Evolutionary conservation across 1,140 invertebrate species (phyloP).

Genomic region (Rhyacophila brunnea): DNA sequence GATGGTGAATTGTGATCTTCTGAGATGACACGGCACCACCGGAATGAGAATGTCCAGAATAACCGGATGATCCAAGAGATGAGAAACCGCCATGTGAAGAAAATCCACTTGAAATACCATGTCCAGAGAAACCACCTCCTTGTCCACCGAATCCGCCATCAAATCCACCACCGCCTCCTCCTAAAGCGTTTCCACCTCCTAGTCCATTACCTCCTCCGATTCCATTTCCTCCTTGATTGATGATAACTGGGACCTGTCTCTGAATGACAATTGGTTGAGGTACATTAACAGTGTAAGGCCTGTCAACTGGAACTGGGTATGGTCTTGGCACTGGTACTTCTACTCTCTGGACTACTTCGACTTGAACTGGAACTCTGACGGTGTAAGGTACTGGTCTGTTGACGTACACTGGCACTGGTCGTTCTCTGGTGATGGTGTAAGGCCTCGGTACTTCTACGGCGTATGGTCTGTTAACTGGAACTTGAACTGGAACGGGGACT

Average conservation of each 20-base stretch:
- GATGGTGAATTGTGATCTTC: slow-evolving; percentile 11
- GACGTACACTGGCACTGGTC: slow-evolving; percentile 38
- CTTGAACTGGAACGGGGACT: slow-evolving; percentile 25
- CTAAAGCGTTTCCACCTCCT: slow-evolving; percentile 10
- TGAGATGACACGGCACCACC: slow-evolving; percentile 12
- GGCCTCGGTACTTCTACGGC: slow-evolving; percentile 34
- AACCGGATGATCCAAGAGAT: not conserved
- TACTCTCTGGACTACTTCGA: slow-evolving; percentile 45
- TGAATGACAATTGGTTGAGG: slow-evolving; percentile 31
- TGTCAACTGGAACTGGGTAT: slow-evolving; percentile 42
- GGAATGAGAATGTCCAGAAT: not conserved
- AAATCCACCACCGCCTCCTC: slow-evolving; percentile 17
- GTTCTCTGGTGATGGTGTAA: slow-evolving; percentile 42
- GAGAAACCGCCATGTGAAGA: slow-evolving; percentile 5
- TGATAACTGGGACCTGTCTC: slow-evolving; percentile 35
- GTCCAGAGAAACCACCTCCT: not conserved
- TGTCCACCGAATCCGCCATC: not conserved
- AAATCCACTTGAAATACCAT: not conserved
- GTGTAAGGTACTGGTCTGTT: slow-evolving; percentile 37
- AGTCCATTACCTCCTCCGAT: slow-evolving; percentile 16
- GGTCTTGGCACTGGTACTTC: slow-evolving; percentile 42
- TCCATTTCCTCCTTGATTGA: slow-evolving; percentile 24
- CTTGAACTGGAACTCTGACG: slow-evolving; percentile 38
- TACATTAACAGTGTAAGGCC: slow-evolving; percentile 44
- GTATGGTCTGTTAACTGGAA: slow-evolving; percentile 32